Base-by-base conservation (phyloP, 2,113 vertebrate species). In the Lutjanus erythropterus region DNA sequence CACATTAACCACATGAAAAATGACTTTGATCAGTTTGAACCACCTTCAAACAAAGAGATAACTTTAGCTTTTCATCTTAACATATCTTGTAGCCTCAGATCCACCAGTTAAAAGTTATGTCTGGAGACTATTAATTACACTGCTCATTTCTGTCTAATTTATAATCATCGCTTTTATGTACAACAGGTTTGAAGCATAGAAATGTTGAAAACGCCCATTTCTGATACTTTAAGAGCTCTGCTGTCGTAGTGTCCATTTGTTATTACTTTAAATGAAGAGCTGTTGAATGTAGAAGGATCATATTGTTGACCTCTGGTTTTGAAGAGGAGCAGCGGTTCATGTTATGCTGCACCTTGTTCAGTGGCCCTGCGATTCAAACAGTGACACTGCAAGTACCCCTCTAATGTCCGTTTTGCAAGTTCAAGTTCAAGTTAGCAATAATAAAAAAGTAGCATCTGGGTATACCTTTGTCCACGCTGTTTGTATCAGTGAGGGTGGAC, bases 11-110 rank as follows among this genome's bases (percentile, higher is more conserved):
- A 61, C 69, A 81, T 74, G 70, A 80, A n/a, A 56, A 39, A 37
- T 6, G 2, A 58, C 71, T 89, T 86, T 84, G 59, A 81, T 77
- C 62, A 33, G 23, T 18, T 7, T 16, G 19, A 70, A 42, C 14
- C 31, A 50, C 1, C 37, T 78, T 78, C 47, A 65, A 78, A 71
- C 53, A 59, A 10, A 59, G 31, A 62, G 50, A 71, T n/a, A 42
- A 39, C n/a, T n/a, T n/a, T n/a, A 18, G 14, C 27, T 62, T 74
- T 75, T 59, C n/a, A 68, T 75, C 55, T 67, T n/a, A n/a, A 69
- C 68, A 37, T 15, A n/a, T 44, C 44, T 50, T 46, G 9, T 56
- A 8, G n/a, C 41, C 9, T 80, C 18, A 58, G 56, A 65, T 70
- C 50, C 47, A 29, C 9, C 6, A 46, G 42, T 52, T 44, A 46